Evolutionary conservation across 2,797 vertebrate species (phyloP).

Genomic region (Ctenochaetus hawaiiensis): DNA sequence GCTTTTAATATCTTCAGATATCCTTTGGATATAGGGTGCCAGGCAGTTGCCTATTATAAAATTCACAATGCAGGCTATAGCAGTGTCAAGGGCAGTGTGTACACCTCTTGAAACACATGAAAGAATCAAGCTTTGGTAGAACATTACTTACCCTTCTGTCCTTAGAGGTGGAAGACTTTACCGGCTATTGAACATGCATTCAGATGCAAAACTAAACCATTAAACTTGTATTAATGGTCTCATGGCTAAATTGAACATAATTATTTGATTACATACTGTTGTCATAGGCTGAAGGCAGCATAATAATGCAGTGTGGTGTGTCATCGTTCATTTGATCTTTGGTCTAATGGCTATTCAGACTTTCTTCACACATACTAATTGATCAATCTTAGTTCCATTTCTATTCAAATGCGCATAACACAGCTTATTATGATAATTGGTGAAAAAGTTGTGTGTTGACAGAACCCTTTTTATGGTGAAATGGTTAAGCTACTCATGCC

Average conservation of each 20-base stretch:
- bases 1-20: slow-evolving; percentile 58
- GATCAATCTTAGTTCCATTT: neutral
- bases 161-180: slow-evolving; percentile 50
- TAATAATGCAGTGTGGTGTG: slow-evolving; percentile 53
- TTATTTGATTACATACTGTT: slow-evolving; percentile 69
- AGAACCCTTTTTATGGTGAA: too few species aligned
- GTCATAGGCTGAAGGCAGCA: slow-evolving; percentile 61
- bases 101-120: slow-evolving; percentile 41
- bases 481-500: too few species aligned
- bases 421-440: too few species aligned
- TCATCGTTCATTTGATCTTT: slow-evolving; percentile 63
- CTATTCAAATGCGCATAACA: neutral
- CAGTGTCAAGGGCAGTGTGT: slow-evolving; percentile 55
- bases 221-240: slow-evolving; percentile 73
- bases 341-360: slow-evolving; percentile 51
- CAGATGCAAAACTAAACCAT: slow-evolving; percentile 64
- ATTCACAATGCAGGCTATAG: slow-evolving; percentile 43
- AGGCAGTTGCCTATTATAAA: slow-evolving; percentile 42
- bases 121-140: slow-evolving; percentile 32
- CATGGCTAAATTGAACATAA: slow-evolving; percentile 63
- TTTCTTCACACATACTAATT: neutral
- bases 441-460: too few species aligned
- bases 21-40: slow-evolving; percentile 47
- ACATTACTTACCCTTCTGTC: slow-evolving; percentile 47
- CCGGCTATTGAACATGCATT: slow-evolving; percentile 56